A percentile compares a stretch with the other conserved stretches of the same genome.
Conservation (phyloP, 1,140 invertebrate species). For the Ladona fulva region DNA sequence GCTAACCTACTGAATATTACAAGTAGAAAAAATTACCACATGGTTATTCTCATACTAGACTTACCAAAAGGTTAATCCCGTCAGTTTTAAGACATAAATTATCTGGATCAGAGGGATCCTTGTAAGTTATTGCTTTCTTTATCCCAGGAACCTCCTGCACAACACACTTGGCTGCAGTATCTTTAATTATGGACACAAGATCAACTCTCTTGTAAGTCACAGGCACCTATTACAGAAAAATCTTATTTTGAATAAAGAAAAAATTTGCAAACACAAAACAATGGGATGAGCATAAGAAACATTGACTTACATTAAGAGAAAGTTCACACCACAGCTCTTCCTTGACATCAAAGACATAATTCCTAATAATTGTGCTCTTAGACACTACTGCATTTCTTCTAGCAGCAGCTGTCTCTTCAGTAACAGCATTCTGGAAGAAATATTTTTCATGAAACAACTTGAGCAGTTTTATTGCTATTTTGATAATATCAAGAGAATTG, state of each 20-base stretch:
- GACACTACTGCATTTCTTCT: slow-evolving; percentile 17
- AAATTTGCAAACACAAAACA: background rate
- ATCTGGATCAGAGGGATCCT: slow-evolving; percentile 39
- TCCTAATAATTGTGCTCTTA: slow-evolving; percentile 17
- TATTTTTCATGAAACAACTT: too few species aligned
- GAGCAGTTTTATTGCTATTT: too few species aligned
- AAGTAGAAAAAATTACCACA: too few species aligned
- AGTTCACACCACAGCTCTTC: slow-evolving; percentile 66
- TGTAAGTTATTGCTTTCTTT: slow-evolving; percentile 68
- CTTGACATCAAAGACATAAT: slow-evolving; percentile 66
- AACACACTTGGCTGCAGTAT: slow-evolving; percentile 61
- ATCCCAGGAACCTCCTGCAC: slow-evolving; percentile 75
- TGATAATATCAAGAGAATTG: too few species aligned
- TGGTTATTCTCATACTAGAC: slow-evolving; percentile 20
- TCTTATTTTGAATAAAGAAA: background rate
- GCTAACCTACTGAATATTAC: too few species aligned
- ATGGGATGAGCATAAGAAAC: slow-evolving; percentile 10
- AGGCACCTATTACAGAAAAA: slow-evolving; percentile 42
- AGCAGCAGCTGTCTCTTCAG: background rate
- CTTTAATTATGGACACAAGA: slow-evolving; percentile 65
- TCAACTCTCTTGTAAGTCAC: slow-evolving; percentile 59
- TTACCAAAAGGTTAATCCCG: slow-evolving; percentile 81
- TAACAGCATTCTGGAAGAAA: slow-evolving; percentile 38
- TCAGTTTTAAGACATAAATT: slow-evolving; percentile 76
- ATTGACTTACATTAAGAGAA: slow-evolving; percentile 47